A percentile compares a stretch with the other conserved stretches of the same genome.
These are phyloP conservation scores for Prinia subflava DNA, from an alignment of 2,113 vertebrate genomes.

Conservation along the genomic window DNA sequence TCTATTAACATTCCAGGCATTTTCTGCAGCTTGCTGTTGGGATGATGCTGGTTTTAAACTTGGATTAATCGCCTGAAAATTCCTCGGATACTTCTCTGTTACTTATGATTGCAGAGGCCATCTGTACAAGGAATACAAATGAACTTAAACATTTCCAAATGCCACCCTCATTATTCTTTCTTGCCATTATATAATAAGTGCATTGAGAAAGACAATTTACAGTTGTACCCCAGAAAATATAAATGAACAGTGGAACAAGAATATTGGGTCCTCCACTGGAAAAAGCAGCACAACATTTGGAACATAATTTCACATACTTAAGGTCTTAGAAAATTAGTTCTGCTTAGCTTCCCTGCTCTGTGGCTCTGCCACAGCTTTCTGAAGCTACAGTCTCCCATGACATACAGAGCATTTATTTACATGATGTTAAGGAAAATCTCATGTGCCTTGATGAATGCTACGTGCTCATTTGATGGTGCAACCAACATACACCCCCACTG, in stretches of 20 bases:
- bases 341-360: constrained; percentile 37
- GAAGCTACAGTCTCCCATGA: neutral
- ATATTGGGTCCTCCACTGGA: constrained; percentile 15
- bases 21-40: constrained; percentile 6
- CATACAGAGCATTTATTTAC: neutral
- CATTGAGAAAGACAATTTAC: constrained; percentile 51
- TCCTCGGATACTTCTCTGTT: constrained; percentile 29
- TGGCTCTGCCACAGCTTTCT: neutral
- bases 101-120: constrained; percentile 53
- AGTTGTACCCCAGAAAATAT: constrained; percentile 35
- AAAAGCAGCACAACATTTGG: constrained; percentile 34
- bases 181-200: constrained; percentile 28
- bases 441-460: neutral
- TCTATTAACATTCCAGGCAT: neutral
- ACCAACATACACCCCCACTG: neutral
- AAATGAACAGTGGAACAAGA: constrained; percentile 35
- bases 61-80: constrained; percentile 27
- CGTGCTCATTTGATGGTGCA: neutral
- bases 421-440: neutral
- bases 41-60: constrained; percentile 17
- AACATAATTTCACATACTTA: constrained; percentile 23
- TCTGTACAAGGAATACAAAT: constrained; percentile 55
- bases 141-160: constrained; percentile 61
- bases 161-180: constrained; percentile 50
- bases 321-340: constrained; percentile 54